Evolutionary conservation across 2,113 vertebrate genomes (phyloP).

Genomic region (Alouatta palliata): DNA sequence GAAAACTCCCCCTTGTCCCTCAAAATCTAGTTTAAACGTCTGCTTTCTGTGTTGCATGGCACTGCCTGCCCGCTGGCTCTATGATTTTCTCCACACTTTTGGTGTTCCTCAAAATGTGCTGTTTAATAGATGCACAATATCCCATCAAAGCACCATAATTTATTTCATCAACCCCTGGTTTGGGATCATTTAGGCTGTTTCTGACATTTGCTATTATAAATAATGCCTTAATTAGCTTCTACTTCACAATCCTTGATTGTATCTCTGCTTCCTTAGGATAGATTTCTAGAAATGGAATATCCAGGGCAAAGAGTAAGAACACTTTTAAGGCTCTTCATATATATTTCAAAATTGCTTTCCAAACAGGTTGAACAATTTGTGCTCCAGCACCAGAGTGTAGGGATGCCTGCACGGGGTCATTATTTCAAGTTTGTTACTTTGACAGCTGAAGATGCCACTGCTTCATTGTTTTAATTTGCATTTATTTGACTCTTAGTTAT

Average conservation of each 20-base stretch:
- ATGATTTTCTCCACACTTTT: accelerated
- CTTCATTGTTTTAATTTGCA: neutral
- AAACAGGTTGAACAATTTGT: neutral
- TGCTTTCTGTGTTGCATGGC: neutral
- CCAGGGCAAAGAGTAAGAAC: neutral
- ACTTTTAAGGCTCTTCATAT: neutral
- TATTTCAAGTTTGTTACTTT: neutral
- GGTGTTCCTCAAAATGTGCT: neutral
- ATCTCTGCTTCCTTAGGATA: neutral
- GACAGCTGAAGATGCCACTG: neutral
- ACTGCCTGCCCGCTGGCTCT: neutral
- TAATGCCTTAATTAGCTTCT: neutral
- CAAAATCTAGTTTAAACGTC: neutral
- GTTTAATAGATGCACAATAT: neutral
- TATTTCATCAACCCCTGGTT: neutral
- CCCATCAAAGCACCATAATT: accelerated
- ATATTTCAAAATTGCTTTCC: neutral
- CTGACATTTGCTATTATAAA: neutral
- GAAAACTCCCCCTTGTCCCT: neutral
- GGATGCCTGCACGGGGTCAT: too few species aligned
- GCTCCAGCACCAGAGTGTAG: accelerated
- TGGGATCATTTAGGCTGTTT: neutral
- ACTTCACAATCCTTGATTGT: neutral
- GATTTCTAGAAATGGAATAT: neutral
- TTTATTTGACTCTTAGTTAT: neutral